Evolutionary conservation across 2,888 invertebrate genomes (phyloP).

Genomic region (Euplagia quadripunctaria): DNA sequence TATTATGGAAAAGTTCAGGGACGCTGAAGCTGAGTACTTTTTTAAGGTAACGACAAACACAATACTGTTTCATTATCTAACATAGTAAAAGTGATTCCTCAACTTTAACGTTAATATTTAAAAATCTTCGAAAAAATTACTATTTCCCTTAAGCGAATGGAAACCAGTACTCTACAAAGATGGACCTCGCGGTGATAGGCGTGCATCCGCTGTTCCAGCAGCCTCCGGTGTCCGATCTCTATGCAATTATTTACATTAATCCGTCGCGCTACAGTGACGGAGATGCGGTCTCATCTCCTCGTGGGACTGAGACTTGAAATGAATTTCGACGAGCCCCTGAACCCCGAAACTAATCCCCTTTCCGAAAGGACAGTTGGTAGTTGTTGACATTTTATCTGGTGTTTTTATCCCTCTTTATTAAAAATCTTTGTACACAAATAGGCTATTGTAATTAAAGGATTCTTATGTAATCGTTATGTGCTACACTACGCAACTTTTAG

Average conservation of each 20-base stretch:
- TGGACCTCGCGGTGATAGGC: conserved; percentile 68
- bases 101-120: background rate
- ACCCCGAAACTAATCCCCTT: conserved; percentile 23
- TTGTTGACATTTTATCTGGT: conserved; percentile 5
- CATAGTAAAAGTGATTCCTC: too few relatives aligned
- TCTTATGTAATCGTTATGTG: too few relatives aligned
- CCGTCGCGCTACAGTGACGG: conserved; percentile 62
- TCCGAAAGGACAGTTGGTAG: conserved; percentile 14
- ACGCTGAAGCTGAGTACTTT: background rate
- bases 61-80: too few relatives aligned
- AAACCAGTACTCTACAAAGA: conserved; percentile 54
- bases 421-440: too few relatives aligned
- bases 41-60: background rate
- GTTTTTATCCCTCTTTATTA: background rate
- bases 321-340: conserved; percentile 22
- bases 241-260: conserved; percentile 79
- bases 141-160: conserved; percentile 56
- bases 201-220: conserved; percentile 72
- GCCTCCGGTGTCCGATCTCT: conserved; percentile 57
- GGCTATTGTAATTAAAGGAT: too few relatives aligned
- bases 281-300: conserved; percentile 30
- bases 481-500: too few relatives aligned
- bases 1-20: too few relatives aligned
- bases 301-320: conserved; percentile 52
- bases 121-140: background rate